Evolutionary conservation across 2,113 vertebrate species (phyloP).

Genomic region (Dromiciops gliroides): DNA sequence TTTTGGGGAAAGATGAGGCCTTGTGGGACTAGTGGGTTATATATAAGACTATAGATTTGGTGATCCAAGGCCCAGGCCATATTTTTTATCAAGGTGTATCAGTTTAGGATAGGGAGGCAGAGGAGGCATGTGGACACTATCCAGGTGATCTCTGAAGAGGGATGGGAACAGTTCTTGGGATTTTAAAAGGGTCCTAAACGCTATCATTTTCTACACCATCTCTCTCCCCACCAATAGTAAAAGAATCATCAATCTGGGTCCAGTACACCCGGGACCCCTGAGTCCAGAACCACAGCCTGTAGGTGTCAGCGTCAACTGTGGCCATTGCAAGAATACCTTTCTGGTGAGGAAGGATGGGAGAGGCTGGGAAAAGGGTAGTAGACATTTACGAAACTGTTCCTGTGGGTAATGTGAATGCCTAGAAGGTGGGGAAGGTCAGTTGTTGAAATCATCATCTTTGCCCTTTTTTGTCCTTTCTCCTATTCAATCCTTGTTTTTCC

Average conservation of each 20-base stretch:
- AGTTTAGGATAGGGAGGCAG: neutral
- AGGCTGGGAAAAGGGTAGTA: neutral
- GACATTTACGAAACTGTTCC: neutral
- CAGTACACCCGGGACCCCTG: conserved; percentile 91
- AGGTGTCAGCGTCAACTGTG: conserved; percentile 92
- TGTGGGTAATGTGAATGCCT: neutral
- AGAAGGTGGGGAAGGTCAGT: conserved; percentile 21
- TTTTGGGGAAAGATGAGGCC: neutral
- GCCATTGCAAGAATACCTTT: conserved; percentile 96
- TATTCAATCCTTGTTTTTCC: neutral
- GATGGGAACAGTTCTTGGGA: neutral
- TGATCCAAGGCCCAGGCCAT: neutral
- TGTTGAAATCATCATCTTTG: neutral
- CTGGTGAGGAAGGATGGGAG: conserved; percentile 82
- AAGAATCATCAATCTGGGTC: conserved; percentile 94
- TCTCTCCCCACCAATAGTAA: conserved; percentile 83
- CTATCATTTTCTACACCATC: neutral
- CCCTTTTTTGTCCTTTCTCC: neutral
- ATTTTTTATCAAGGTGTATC: conserved; percentile 16
- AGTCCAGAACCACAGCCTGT: conserved; percentile 93
- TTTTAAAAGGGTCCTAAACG: conserved; percentile 1
- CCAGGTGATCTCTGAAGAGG: neutral
- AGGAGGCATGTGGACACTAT: neutral
- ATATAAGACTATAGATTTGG: neutral
- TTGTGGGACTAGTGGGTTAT: neutral